Base-by-base conservation (phyloP, 2,797 vertebrate genomes). In the Thunnus albacares region DNA sequence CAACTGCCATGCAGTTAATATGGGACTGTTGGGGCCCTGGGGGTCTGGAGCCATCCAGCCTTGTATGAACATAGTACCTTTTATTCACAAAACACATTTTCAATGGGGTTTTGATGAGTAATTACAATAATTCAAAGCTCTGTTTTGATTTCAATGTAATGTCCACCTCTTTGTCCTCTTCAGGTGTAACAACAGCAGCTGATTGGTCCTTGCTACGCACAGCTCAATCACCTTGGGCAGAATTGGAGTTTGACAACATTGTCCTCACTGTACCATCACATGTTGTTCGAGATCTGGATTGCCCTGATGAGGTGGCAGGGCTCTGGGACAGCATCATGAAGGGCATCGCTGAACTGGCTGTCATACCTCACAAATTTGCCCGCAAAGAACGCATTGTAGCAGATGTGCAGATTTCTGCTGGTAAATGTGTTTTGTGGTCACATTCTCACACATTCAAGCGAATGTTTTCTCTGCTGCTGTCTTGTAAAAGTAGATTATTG, bases 201-300 rank as follows among this genome's bases (percentile, higher is more conserved):
- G 77, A 90, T 0, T 94, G 93, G 93, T 64, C 64, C 0, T 1
- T 64, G 52, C 80, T 93, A 49, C 87, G 92, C 22, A 84, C 89
- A 20, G 95, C 94, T 51, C 93, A 92, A 0, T 90, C 95, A 12
- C 97, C 97, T 20, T 99, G 97, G 97, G 96, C 97, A 5, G 97
- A 99, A 81, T 75, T 99, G 71, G 97, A 96, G 66, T 95, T 96
- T 62, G 96, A 97, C 43, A 98, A 94, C 87, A 91, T 98, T 84
- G 94, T 97, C 86, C 80, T 98, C 18, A 97, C 96, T 0, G 82
- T 98, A 22, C 96, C 96, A 0, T 97, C 96, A 0, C 84, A 94
- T 0, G 68, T 22, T 26, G 80, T 98, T 13, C 80, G 83, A 14
- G 10, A 53, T 52, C 86, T 98, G 78, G 94, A 96, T 8, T 70